These are phyloP conservation scores for Phymastichus coffea DNA, from an alignment of 1,140 invertebrate species.

Conservation along the genomic window DNA sequence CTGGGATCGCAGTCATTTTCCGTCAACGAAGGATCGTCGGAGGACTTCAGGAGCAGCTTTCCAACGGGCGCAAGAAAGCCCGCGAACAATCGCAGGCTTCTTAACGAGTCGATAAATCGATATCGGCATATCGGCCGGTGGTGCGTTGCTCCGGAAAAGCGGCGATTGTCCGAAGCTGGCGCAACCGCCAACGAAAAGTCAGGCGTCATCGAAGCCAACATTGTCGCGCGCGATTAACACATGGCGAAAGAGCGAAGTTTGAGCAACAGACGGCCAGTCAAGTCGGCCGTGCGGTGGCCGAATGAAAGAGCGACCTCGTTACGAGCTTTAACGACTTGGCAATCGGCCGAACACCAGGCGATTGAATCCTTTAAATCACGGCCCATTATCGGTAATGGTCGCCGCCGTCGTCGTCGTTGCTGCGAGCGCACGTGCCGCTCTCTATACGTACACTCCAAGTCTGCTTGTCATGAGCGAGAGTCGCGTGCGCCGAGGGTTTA, in stretches of 20 bases:
- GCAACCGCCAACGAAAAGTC: too few relatives aligned
- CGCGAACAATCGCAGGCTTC: too few relatives aligned
- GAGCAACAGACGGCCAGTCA: neutral
- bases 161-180: neutral
- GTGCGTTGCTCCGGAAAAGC: too few relatives aligned
- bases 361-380: conserved; percentile 20
- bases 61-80: too few relatives aligned
- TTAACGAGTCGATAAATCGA: too few relatives aligned
- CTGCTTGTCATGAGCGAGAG: conserved; percentile 10
- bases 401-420: too few relatives aligned
- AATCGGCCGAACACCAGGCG: conserved; percentile 18
- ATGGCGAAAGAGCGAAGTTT: neutral
- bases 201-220: too few relatives aligned
- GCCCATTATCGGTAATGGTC: conserved; percentile 26
- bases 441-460: neutral
- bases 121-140: too few relatives aligned
- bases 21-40: too few relatives aligned
- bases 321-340: conserved; percentile 20
- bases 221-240: neutral
- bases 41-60: too few relatives aligned
- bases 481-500: conserved; percentile 27
- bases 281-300: neutral
- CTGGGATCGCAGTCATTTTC: too few relatives aligned
- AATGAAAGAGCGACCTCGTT: conserved; percentile 20
- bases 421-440: conserved; percentile 20